Percentiles rank a stretch among this genome's conserved stretches.
Evolutionary conservation across 2,888 invertebrate genomes (phyloP).

Genomic region (Acanthopleura granulata): DNA sequence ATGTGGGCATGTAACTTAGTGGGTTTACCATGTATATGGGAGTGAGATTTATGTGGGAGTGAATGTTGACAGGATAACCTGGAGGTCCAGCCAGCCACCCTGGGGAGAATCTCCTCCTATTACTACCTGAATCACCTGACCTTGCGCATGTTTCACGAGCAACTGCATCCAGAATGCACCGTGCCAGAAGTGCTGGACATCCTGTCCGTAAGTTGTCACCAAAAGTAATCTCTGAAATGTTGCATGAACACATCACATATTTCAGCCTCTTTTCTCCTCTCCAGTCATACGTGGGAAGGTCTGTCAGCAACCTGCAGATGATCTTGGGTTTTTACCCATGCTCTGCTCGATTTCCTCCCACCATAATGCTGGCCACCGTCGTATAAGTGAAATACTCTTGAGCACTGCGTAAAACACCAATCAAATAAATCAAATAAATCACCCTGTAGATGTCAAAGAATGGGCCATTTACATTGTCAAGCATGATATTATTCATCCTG

Average conservation of each 20-base stretch:
- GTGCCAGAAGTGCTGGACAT: slow-evolving; percentile 82
- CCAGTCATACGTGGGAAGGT: too few species aligned
- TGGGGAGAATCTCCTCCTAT: slow-evolving; percentile 94
- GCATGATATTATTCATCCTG: too few species aligned
- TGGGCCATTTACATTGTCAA: too few species aligned
- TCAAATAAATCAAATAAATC: too few species aligned
- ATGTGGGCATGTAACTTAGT: neutral
- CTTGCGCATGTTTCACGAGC: slow-evolving; percentile 84
- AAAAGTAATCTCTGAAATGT: too few species aligned
- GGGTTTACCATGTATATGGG: neutral
- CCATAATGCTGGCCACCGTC: too few species aligned
- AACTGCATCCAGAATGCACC: slow-evolving; percentile 77
- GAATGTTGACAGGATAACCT: slow-evolving; percentile 74
- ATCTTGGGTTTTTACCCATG: too few species aligned
- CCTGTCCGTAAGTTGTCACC: slow-evolving; percentile 74
- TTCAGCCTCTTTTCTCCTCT: neutral
- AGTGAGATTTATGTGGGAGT: neutral
- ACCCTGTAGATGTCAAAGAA: neutral
- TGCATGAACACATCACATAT: too few species aligned
- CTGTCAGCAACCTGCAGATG: too few species aligned
- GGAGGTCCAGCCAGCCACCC: slow-evolving; percentile 77
- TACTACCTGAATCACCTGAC: slow-evolving; percentile 96
- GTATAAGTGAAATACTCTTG: too few species aligned
- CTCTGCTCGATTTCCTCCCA: too few species aligned
- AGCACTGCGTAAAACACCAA: too few species aligned